Evolutionary conservation across 2,888 invertebrate species (phyloP), one percentile per base, ranked within the genome.

Genomic region (Nymphalis polychloros): DNA sequence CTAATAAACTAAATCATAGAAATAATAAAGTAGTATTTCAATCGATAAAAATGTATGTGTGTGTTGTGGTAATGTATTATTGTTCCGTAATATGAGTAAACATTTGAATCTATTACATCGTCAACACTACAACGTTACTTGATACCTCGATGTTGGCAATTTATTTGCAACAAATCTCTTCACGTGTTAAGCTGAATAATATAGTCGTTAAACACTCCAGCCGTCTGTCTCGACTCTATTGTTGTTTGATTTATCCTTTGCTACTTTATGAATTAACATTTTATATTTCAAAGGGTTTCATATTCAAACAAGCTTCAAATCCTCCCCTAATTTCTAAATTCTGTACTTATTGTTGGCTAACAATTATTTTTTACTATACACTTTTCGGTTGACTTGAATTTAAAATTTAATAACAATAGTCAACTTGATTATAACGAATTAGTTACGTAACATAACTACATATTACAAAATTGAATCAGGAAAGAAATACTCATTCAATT

Each of bases 141-240:
- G 79, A 85, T 80, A 83, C 77, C 77, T 75, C 76, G 74, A 75
- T 81, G 80, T 76, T 69, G 72, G 77, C 79, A 76, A 86, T 88
- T 87, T 84, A 84, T 84, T 84, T 76, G 82, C 85, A 75, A 88
- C 86, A 83, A 85, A 84, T 87, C 82, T 70, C 49, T 49, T 50
- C 57, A 57, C 55, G 55, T 31, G 60, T 53, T 23, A 17, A 23
- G 16, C 31, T 49, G 61, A 46, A 62, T 53, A 67, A 68, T 71
- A 19, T 60, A 57, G 50, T 66, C 50, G 60, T 68, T 63, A 63
- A 48, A 48, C 69, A 52, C 53, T 59, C 63, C 23, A 60, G 60
- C 60, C 47, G 59, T 60, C 31, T 49, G 59, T 59, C 59, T n/a
- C 59, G 19, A 35, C 19, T 50, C 48, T 23, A 63, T 65, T 63